Base-by-base conservation (phyloP, 2,888 invertebrate genomes). In the Drosophila neonasuta region DNA sequence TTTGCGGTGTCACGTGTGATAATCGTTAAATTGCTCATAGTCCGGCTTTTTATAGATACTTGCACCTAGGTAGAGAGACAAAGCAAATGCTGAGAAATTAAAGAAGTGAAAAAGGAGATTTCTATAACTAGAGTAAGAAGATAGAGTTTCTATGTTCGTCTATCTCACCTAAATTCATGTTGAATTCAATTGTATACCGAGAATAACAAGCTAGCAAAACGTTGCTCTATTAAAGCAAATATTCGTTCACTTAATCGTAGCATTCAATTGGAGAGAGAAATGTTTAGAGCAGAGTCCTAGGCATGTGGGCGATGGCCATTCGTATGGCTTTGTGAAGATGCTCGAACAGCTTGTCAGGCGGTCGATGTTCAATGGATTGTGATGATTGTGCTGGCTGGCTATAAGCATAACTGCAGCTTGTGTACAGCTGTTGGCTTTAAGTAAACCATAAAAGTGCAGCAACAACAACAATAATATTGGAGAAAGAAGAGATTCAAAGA, bases 391-490 rank as follows among this genome's bases (percentile, higher is more conserved):
- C 30, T 24, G 24, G 24, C 24, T 45, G n/a, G 62, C 52, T 30
- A 51, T 36, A 58, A 45, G 55, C 45, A 57, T 57, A 36, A 42
- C 32, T 49, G 34, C 36, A 20, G 20, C 50, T 17, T 58, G 52
- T 55, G 29, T 17, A 42, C 41, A 55, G 44, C 55, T 59, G 61
- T 58, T 66, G 61, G 51, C 39, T 51, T 32, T 59, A 58, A 76
- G 58, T 71, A 71, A 64, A 62, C 62, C 72, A 74, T 76, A 74
- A 76, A 67, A 75, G 59, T 67, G 66, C 58, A 62, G 7, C 50
- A 55, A 10, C 24, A 56, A 44, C 42, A 51, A 30, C 54, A 13
- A 6, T 34, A 30, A 7, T 9, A 24, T 8, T 3, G 11, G 0
- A 4, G 5, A 30, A 3, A 17, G 3, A 20, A 20, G 11, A 32